Conservation (phyloP, 2,888 invertebrate genomes). For the Galeopsomyia nigrocyanea region DNA sequence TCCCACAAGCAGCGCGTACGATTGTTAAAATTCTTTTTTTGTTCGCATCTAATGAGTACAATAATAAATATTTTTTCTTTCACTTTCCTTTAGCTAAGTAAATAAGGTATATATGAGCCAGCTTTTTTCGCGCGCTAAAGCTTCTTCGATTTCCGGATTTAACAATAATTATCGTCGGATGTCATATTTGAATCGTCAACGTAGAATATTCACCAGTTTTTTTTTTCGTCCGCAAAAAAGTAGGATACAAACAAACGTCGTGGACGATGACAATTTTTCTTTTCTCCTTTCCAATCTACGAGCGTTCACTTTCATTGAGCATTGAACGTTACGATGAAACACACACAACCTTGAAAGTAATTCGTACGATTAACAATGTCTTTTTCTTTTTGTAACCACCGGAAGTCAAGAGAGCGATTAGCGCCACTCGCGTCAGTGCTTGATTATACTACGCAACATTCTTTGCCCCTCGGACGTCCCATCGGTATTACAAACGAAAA, state of each 20-base stretch:
- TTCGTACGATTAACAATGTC: constrained; percentile 5
- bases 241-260: too few species aligned
- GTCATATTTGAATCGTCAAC: constrained; percentile 14
- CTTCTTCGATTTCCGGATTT: constrained; percentile 52
- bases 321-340: too few species aligned
- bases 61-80: constrained; percentile 1
- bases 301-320: too few species aligned
- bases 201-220: constrained; percentile 24
- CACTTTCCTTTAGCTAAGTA: constrained; percentile 4
- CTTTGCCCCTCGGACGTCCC: constrained; percentile 54
- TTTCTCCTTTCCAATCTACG: too few species aligned
- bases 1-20: constrained; percentile 18
- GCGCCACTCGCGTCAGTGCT: constrained; percentile 61
- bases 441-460: constrained; percentile 68
- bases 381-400: constrained; percentile 44
- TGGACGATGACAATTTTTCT: too few species aligned
- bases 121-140: constrained; percentile 37
- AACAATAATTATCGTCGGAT: constrained; percentile 24
- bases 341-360: too few species aligned
- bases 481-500: neutral
- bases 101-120: constrained; percentile 24
- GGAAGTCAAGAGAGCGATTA: constrained; percentile 57
- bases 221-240: neutral
- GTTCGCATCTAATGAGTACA: neutral
- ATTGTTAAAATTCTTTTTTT: constrained; percentile 10